Evolutionary conservation across 2,113 vertebrate genomes (phyloP), one percentile per base, ranked within the genome.

Genomic region (Lagopus muta): DNA sequence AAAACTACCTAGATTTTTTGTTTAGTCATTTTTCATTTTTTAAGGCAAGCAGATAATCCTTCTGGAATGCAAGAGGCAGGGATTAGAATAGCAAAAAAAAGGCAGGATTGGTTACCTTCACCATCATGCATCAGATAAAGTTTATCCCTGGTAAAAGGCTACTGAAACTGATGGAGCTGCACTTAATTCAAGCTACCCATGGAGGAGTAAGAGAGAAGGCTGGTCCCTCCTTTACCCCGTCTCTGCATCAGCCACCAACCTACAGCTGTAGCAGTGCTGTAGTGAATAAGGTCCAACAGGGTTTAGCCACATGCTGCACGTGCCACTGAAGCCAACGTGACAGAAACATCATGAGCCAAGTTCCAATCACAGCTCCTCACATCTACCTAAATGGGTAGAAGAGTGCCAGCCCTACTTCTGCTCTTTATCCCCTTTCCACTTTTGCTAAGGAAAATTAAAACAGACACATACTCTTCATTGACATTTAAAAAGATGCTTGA

Each of bases 21-120:
- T 73, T 86, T 60, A 88, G 42, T 88, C 64, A 54, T 73, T 95
- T 82, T 82, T 88, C 38, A 34, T 54, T 71, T 78, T 77, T 94
- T 94, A 96, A 96, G 93, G 94, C 89, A 96, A 94, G 88, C 70
- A 88, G 27, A 86, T 78, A 94, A 42, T 91, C 85, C 79, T 83
- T 82, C 80, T 82, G 77, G 83, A 95, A 93, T 84, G 86, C 80
- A 95, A 88, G 40, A 86, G 55, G 73, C 66, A 75, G 66, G 43
- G 43, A 94, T 69, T 43, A 78, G 80, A 94, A 96, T 50, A 40
- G 30, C 10, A 47, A 48, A 66, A 17, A 54, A 55, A 55, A 40
- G 10, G 61, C 27, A 27, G 15, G 20, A 6, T 0, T 27, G 48
- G 24, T 45, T 76, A 83, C 73, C 52, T 78, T 89, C 85, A 81